These are phyloP conservation scores for Fistularia commersonii DNA, from an alignment of 2,797 vertebrate genomes.

Conservation along the genomic window DNA sequence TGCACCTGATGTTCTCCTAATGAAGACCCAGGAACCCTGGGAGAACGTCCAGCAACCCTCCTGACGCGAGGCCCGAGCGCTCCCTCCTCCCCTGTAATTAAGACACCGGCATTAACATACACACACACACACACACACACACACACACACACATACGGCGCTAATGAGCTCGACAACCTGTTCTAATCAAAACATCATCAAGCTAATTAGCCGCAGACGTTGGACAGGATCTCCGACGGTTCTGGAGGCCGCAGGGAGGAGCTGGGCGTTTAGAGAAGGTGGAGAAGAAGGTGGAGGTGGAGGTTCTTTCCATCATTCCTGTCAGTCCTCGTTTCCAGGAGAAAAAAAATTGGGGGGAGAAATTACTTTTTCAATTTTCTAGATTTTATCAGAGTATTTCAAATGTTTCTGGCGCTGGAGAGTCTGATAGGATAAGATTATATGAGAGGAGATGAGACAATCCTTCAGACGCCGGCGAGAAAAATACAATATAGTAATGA, in stretches of 20 bases:
- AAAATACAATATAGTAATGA: too few species aligned
- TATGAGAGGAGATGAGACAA: too few species aligned
- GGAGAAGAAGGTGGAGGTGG: too few species aligned
- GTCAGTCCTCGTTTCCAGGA: too few species aligned
- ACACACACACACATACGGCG: slow-evolving; percentile 13
- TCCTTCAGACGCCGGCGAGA: too few species aligned
- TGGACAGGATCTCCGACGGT: neutral
- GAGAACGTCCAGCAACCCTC: slow-evolving; percentile 58
- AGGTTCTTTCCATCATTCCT: neutral
- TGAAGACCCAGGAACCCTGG: slow-evolving; percentile 52
- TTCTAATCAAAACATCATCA: slow-evolving; percentile 57
- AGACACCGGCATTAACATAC: slow-evolving; percentile 27
- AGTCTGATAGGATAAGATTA: too few species aligned
- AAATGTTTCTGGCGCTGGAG: too few species aligned
- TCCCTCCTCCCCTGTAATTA: slow-evolving; percentile 60
- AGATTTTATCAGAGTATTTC: too few species aligned
- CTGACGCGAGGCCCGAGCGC: slow-evolving; percentile 57
- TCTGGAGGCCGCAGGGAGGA: too few species aligned
- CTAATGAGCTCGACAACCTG: slow-evolving; percentile 59
- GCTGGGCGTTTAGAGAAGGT: too few species aligned
- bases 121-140: slow-evolving; percentile 15
- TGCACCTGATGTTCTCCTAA: slow-evolving; percentile 81
- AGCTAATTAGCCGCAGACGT: slow-evolving; percentile 32
- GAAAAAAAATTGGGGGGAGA: too few species aligned
- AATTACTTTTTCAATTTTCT: too few species aligned